Base-by-base conservation (phyloP, 2,888 invertebrate genomes). In the Archips xylosteana region DNA sequence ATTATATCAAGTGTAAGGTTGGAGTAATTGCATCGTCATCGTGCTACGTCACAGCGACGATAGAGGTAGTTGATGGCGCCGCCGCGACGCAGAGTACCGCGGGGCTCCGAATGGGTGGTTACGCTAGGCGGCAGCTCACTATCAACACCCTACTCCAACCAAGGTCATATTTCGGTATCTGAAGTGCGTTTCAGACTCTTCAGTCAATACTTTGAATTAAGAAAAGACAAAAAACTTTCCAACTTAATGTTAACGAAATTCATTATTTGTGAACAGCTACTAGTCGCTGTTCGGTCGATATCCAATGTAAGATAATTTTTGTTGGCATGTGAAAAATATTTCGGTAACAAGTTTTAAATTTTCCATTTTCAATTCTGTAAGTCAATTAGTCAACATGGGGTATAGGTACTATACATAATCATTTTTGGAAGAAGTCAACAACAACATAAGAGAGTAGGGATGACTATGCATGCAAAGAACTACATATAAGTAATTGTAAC, bases 51-150 rank as follows among this genome's bases (percentile, higher is more conserved):
- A 61, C 54, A 45, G 32, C 57, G 66, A 32, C 62, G 71, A 62
- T 65, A 61, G 15, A 69, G 45, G 57, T 57, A 54, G 57, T 32
- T 36, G 15, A 12, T 34, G 61, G 60, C 45, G 45, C 62, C 67
- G 66, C 23, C 47, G 67, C 66, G 57, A 23, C 54, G 61, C 71
- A 67, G 66, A n/a, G 73, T 70, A 67, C 76, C 49, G 34, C 36
- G 65, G 51, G 65, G 65, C 65, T 51, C 65, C 51, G 10, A 15
- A 39, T 65, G 65, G 65, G 65, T 65, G 65, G 36, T 3, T n/a
- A 13, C 47, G 23, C 42, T 57, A 57, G n/a, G 12, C 34, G 34
- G 60, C 36, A 60, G 36, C 34, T 13, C 12, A 60, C 4, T 60
- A 60, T n/a, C 60, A n/a, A 36, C n/a, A 60, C 36, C 60, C 62